Evolutionary conservation across 2,113 vertebrate genomes (phyloP), one percentile per base, ranked within the genome.

Genomic region (Vidua macroura): DNA sequence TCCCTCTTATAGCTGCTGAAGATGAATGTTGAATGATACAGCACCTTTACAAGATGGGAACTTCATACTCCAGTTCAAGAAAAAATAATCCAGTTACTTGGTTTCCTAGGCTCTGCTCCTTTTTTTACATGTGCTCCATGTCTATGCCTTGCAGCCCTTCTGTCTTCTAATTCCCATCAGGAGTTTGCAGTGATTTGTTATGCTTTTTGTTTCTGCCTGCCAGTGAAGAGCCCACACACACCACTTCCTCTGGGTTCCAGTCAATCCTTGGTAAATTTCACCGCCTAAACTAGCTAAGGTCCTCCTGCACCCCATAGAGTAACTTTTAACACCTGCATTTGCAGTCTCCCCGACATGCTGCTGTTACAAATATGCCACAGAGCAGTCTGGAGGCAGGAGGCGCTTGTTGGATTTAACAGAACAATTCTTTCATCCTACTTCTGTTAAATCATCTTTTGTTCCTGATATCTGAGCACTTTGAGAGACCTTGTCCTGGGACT

Each of bases 151-250:
- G 70, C 59, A 92, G 59, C 37, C 67, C 31, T 93, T 67, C 73
- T 93, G 53, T 68, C 58, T 73, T 44, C 70, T 53, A 33, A 79
- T 87, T 79, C 53, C n/a, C 64, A 58, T 43, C 64, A 76, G 75
- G 37, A 87, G 25, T 76, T 86, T 85, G 51, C 62, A 73, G 70
- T 51, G 64, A 88, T 94, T 92, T 82, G 69, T 96, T 92, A 66
- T 0, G 9, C 41, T 89, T 91, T 91, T 95, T 88, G 77, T 92
- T 91, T 82, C 81, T 69, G 37, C 9, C 39, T 58, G 58, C 62
- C 70, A 79, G 41, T 56, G 74, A 87, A 75, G 64, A 92, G 46
- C 52, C 19, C 49, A 23, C 63, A 3, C 13, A 4, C 39, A 21
- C 20, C 49, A 25, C 48, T 51, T 66, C 58, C 58, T 95, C 90